Evolutionary conservation across 30 jellyfish, hydroid and myxozoan genomes (phyloP).

Genomic region (Pseudorhiza aurosa): DNA sequence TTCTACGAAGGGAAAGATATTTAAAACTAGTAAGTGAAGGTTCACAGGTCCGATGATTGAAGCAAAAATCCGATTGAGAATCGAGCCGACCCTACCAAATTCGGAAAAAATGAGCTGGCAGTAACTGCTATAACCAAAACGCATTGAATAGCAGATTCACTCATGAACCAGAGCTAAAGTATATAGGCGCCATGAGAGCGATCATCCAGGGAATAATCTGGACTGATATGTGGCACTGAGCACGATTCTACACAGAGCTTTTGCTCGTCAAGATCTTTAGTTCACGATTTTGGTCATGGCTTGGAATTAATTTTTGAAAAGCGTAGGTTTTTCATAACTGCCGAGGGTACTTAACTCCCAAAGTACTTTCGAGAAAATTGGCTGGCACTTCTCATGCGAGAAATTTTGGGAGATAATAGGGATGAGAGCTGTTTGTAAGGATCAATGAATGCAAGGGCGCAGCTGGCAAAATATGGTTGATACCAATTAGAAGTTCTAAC

Average conservation of each 20-base stretch:
- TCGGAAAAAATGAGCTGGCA: background rate
- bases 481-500: constrained; percentile 5
- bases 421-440: constrained; percentile 24
- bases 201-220: constrained; percentile 42
- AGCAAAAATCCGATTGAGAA: too few species aligned
- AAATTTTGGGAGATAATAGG: background rate
- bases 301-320: background rate
- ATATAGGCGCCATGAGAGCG: constrained; percentile 39
- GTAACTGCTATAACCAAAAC: background rate
- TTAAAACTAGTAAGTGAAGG: too few species aligned
- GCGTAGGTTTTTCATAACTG: constrained; percentile 44
- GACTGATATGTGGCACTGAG: constrained; percentile 14
- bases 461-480: constrained; percentile 3
- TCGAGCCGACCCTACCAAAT: background rate
- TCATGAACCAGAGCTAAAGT: background rate
- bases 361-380: constrained; percentile 11
- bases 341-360: constrained; percentile 16
- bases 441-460: constrained; percentile 20
- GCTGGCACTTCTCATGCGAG: constrained; percentile 37
- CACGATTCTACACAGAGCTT: constrained; percentile 31
- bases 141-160: constrained; percentile 4
- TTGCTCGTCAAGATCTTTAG: background rate
- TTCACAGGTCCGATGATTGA: too few species aligned
- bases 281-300: too few species aligned
- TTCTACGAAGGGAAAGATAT: too few species aligned